A percentile compares a stretch with the other conserved stretches of the same genome.
Conservation (phyloP, 1,140 invertebrate genomes). For the Aphis gossypii region DNA sequence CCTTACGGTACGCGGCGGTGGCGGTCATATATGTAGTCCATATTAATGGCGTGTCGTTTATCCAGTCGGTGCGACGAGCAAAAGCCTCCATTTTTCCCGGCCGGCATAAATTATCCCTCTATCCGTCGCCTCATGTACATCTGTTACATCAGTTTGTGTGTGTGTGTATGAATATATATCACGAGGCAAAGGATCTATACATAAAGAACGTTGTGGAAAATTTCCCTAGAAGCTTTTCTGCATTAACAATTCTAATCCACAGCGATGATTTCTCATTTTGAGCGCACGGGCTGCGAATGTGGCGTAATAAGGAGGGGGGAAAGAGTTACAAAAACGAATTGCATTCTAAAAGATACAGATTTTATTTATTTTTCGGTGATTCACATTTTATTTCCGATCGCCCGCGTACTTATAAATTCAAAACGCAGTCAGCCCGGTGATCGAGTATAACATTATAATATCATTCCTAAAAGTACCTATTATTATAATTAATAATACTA, state of each 20-base stretch:
- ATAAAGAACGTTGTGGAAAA: neutral
- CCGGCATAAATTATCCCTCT: conserved; percentile 50
- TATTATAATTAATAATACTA: too few species aligned
- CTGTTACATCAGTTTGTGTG: neutral
- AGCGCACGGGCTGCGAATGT: neutral
- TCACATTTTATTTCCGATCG: neutral
- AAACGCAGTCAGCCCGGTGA: too few species aligned
- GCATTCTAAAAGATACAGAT: neutral
- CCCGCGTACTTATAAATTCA: too few species aligned
- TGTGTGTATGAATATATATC: neutral
- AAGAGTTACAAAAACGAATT: neutral
- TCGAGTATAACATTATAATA: too few species aligned
- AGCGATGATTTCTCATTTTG: conserved; percentile 50
- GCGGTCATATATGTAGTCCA: neutral
- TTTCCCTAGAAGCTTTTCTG: conserved; percentile 27
- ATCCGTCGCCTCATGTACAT: neutral
- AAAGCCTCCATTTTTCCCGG: conserved; percentile 34
- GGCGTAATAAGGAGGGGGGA: neutral
- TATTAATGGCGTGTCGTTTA: conserved; percentile 51
- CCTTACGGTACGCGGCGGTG: neutral
- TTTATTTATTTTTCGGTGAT: neutral
- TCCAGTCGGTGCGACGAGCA: neutral
- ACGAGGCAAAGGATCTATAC: neutral
- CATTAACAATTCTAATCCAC: conserved; percentile 52
- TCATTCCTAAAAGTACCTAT: too few species aligned